Evolutionary conservation across 2,797 vertebrate genomes (phyloP).

Genomic region (Sebastes hubbsi): DNA sequence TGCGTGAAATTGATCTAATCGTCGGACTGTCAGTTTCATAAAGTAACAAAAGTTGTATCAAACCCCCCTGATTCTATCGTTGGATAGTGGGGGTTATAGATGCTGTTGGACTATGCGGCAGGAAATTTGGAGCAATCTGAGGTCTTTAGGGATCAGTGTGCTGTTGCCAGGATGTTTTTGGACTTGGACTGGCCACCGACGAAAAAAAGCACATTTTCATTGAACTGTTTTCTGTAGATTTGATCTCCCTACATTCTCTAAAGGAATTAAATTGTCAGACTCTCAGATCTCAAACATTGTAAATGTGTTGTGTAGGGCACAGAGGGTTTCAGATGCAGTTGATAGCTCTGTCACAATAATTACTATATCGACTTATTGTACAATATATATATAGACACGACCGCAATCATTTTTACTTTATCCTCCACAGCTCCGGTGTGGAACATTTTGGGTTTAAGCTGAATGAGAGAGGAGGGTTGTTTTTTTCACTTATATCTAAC

Average conservation of each 20-base stretch:
- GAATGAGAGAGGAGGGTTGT: background rate
- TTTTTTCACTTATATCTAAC: background rate
- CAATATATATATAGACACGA: background rate
- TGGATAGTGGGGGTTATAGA: background rate
- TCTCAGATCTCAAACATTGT: too few relatives aligned
- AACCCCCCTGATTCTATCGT: background rate
- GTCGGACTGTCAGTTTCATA: background rate
- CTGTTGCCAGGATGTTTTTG: background rate
- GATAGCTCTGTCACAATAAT: background rate
- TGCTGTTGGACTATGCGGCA: background rate
- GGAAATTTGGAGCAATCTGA: background rate
- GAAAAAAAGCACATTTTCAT: background rate
- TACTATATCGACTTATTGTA: background rate
- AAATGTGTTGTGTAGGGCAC: background rate
- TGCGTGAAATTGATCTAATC: background rate
- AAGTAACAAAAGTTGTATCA: background rate
- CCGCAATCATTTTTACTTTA: background rate
- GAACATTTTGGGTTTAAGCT: background rate
- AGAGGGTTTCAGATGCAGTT: background rate
- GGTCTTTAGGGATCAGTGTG: background rate
- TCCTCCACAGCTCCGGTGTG: background rate
- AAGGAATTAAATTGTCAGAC: background rate
- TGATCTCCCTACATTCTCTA: background rate
- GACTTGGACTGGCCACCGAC: background rate
- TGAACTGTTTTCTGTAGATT: background rate